phyloP scores from a whole-genome alignment of 2,888 invertebrate genomes.

The Pheosia tremula region DNA sequence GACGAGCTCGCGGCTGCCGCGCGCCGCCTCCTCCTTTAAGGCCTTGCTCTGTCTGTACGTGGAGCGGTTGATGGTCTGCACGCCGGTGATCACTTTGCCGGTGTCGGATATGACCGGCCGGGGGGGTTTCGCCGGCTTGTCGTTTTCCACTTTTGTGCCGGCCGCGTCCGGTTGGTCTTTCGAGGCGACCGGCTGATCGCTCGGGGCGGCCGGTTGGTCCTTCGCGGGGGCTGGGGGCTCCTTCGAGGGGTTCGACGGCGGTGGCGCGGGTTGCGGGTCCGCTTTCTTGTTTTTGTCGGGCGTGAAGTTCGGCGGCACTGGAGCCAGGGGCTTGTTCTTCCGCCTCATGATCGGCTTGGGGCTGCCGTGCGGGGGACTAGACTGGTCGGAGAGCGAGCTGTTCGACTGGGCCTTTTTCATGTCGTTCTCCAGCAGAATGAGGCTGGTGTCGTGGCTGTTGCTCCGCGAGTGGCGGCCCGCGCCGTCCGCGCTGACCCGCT shows the following conservation, averaged over 20 bases:
- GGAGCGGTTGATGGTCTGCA: constrained; percentile 85
- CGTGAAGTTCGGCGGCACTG: constrained; percentile 86
- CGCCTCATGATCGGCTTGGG: constrained; percentile 89
- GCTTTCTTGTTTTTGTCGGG: constrained; percentile 74
- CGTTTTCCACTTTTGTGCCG: constrained; percentile 59
- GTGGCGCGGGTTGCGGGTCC: constrained; percentile 52
- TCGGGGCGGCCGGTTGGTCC: constrained; percentile 30
- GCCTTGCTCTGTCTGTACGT: constrained; percentile 82
- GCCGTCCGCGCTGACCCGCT: constrained; percentile 41
- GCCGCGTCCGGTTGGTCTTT: constrained; percentile 45
- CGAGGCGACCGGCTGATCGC: constrained; percentile 38
- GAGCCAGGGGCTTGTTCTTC: constrained; percentile 90
- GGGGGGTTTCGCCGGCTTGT: constrained; percentile 87
- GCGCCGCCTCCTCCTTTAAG: constrained; percentile 72
- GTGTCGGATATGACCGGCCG: constrained; percentile 82
- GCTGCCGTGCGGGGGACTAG: constrained; percentile 89
- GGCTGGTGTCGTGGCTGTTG: constrained; percentile 85
- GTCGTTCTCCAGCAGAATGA: constrained; percentile 76
- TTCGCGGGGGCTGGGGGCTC: constrained; percentile 53
- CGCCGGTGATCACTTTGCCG: constrained; percentile 79
- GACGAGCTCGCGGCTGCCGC: constrained; percentile 73
- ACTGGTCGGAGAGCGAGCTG: constrained; percentile 87
- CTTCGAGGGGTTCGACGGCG: constrained; percentile 29
- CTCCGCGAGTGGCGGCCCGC: constrained; percentile 80
- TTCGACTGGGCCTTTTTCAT: constrained; percentile 87